Conservation (phyloP, 2,888 invertebrate genomes). For the Euplexia lucipara region DNA sequence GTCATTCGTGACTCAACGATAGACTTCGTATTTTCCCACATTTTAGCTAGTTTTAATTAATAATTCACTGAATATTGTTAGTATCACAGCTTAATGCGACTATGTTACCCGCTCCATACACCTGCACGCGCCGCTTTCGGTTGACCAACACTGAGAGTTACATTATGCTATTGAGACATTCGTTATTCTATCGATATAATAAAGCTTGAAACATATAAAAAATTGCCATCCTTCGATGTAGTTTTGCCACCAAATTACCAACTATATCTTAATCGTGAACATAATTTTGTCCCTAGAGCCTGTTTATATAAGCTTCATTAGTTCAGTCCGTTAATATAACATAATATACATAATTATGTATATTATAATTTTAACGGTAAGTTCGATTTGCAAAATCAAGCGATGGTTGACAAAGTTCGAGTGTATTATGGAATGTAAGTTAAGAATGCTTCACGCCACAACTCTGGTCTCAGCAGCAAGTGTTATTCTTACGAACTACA, state of each 20-base stretch:
- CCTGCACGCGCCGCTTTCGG: constrained; percentile 15
- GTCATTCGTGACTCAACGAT: constrained; percentile 10
- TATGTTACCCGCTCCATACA: neutral
- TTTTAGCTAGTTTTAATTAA: neutral
- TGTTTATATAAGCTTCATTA: neutral
- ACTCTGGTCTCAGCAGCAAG: constrained; percentile 19
- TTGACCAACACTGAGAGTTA: neutral
- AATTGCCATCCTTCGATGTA: neutral
- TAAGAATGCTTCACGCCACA: constrained; percentile 19
- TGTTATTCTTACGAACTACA: constrained; percentile 21
- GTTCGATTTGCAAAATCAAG: neutral
- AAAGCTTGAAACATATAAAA: constrained; percentile 5
- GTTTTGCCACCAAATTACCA: neutral
- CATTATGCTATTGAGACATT: constrained; percentile 22
- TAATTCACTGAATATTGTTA: neutral
- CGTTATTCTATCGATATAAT: constrained; percentile 17
- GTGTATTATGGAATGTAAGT: constrained; percentile 26
- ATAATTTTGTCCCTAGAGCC: neutral
- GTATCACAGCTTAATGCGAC: constrained; percentile 9
- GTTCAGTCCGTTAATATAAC: neutral
- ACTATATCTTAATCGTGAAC: neutral
- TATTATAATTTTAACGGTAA: neutral
- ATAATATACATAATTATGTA: too few species aligned
- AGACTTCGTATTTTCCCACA: neutral
- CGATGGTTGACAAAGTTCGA: neutral